Conservation (phyloP, 2,113 vertebrate genomes). For the Cettia cetti region DNA sequence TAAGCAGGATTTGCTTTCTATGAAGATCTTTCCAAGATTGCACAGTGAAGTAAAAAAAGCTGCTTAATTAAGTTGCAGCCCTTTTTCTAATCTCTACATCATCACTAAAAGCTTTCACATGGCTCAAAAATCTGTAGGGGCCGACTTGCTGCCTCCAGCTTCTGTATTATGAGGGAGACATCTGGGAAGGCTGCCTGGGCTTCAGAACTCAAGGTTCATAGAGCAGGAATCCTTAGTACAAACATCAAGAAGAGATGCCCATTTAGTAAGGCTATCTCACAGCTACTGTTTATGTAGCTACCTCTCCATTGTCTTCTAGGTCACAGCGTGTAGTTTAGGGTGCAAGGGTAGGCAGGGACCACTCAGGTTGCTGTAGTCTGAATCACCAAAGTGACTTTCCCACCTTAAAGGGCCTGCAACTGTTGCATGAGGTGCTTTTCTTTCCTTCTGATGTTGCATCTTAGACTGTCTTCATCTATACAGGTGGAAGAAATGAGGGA, state of each 20-base stretch:
- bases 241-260: not conserved
- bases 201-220: not conserved
- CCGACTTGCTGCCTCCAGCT: not conserved
- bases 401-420: not conserved
- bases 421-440: not conserved
- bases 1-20: not conserved
- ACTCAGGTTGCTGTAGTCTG: not conserved
- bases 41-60: not conserved
- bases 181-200: not conserved
- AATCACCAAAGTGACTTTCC: not conserved
- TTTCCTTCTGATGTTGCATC: not conserved
- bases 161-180: not conserved
- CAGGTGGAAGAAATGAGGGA: constrained; percentile 13
- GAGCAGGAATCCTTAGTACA: not conserved
- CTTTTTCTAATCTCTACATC: not conserved
- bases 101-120: not conserved
- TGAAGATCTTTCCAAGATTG: not conserved
- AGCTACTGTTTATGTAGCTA: not conserved
- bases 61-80: not conserved
- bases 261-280: not conserved
- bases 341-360: not conserved
- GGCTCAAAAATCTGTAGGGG: not conserved
- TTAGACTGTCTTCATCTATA: not conserved
- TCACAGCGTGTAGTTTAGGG: not conserved
- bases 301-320: not conserved